Base-by-base conservation (phyloP, 2,797 vertebrate species). In the Agapornis canus region DNA sequence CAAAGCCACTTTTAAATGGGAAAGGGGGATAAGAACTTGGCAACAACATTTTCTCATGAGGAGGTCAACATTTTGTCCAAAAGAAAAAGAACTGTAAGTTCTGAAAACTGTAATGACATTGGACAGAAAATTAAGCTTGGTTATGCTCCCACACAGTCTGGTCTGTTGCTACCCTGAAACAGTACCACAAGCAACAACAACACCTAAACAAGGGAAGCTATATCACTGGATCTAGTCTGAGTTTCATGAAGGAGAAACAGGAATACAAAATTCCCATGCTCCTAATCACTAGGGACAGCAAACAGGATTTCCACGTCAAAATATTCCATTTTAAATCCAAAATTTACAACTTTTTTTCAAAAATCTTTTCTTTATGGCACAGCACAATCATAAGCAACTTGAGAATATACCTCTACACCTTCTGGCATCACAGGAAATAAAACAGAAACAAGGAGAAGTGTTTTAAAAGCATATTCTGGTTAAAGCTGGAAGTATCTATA, bases 401-500 rank as follows among this genome's bases (percentile, higher is more conserved):
- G 35, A 72, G 19, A 85, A 82, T 78, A 71, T 16, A 84, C 4
- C 31, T 87, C 61, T 78, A 80, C 6, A 78, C 32, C 31, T 92
- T 64, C 42, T 88, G 66, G 54, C 39, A 57, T 81, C 45, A 49
- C 23, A 79, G 76, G n/a, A 95, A 81, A 91, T 65, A 72, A 72
- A 92, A 83, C 9, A 83, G 47, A 89, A 89, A 73, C 13, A 70
- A 81, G 57, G 49, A 59, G 57, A 89, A 90, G 3, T 42, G 29
- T 56, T 89, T 71, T 84, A 83, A 86, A 12, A 91, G 35, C 27
- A 90, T 45, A 52, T 29, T 47, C 73, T 77, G 25, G n/a, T 73
- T 91, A 88, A 89, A 95, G 48, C 56, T 91, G 52, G 49, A 92
- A 91, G 66, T 71, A 84, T 39, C 73, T 83, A 80, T 70, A 94